Evolutionary conservation across 2,113 vertebrate species (phyloP).

Genomic region (Microtus oregoni): DNA sequence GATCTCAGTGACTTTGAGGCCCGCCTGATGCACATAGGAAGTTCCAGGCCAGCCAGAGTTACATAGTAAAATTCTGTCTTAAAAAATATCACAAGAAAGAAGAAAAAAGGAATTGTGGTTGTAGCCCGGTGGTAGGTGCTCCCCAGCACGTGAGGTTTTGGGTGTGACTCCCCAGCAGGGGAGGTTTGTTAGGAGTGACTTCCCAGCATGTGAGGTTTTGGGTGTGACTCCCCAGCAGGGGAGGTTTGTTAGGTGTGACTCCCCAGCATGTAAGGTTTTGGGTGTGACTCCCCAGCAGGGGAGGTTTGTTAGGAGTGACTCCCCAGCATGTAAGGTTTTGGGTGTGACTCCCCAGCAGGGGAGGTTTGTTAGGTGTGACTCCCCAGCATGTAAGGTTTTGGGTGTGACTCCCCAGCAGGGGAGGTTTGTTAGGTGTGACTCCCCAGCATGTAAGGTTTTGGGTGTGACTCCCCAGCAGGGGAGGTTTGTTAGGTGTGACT

Average conservation of each 20-base stretch:
- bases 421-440: too few species aligned
- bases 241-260: neutral
- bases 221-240: too few species aligned
- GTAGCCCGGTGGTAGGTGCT: neutral
- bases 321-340: too few species aligned
- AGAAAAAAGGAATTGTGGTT: neutral
- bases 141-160: too few species aligned
- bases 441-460: too few species aligned
- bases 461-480: neutral
- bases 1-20: neutral
- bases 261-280: too few species aligned
- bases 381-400: too few species aligned
- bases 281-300: too few species aligned
- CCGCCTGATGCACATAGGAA: neutral
- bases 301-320: too few species aligned
- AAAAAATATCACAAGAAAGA: neutral
- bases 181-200: neutral
- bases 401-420: neutral
- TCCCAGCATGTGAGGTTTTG: too few species aligned
- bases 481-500: neutral
- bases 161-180: neutral
- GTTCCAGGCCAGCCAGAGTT: neutral
- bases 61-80: neutral
- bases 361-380: too few species aligned
- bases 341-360: too few species aligned